Evolutionary conservation across 2,888 invertebrate genomes (phyloP).

Genomic region (Dasypogon diadema): DNA sequence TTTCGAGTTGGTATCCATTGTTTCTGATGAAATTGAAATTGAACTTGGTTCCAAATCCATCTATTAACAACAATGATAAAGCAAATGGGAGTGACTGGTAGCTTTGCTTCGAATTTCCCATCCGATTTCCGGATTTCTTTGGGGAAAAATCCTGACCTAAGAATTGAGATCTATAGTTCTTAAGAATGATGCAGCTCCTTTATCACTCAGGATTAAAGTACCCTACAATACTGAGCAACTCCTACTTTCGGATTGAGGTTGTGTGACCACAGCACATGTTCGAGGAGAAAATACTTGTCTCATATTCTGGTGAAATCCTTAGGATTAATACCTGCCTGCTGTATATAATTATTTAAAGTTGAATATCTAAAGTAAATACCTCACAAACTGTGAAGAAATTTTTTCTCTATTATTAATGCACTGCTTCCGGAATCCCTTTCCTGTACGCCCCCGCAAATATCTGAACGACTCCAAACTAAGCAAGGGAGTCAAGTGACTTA

Average conservation of each 20-base stretch:
- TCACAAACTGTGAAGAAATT: constrained; percentile 15
- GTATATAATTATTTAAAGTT: constrained; percentile 19
- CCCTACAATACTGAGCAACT: background rate
- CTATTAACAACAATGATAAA: constrained; percentile 39
- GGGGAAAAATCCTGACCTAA: background rate
- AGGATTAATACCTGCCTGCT: constrained; percentile 21
- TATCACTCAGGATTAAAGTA: constrained; percentile 24
- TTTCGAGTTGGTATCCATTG: background rate
- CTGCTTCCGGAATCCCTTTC: background rate
- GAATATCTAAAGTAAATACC: background rate
- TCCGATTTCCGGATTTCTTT: background rate
- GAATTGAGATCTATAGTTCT: too few relatives aligned
- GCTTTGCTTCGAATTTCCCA: background rate
- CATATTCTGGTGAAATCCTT: background rate
- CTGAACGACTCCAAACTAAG: constrained; percentile 9
- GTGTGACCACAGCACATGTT: background rate
- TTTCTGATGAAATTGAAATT: constrained; percentile 34
- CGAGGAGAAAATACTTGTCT: background rate
- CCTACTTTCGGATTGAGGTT: background rate
- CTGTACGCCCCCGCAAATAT: background rate
- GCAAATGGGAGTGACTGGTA: constrained; percentile 9
- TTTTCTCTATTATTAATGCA: constrained; percentile 26
- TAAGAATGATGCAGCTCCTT: constrained; percentile 18
- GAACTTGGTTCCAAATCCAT: constrained; percentile 7
- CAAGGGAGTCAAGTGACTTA: constrained; percentile 48